Evolutionary conservation across 2,888 invertebrate genomes (phyloP).

Genomic region (Macrosoma leucophasiata): DNA sequence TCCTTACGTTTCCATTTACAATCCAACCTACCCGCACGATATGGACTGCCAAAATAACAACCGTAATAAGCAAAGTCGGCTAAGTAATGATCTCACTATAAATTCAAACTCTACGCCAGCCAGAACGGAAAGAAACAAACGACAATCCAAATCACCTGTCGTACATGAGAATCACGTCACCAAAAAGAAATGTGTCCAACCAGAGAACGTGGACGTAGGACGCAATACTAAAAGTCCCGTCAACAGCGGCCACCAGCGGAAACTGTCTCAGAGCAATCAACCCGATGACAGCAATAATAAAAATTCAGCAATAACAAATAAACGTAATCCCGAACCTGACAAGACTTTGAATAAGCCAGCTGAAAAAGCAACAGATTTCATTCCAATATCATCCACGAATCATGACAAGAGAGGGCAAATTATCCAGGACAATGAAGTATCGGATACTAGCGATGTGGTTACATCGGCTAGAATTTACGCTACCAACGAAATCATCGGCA

Average conservation of each 20-base stretch:
- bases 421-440: conserved; percentile 66
- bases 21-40: conserved; percentile 30
- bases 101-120: conserved; percentile 17
- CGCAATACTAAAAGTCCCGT: conserved; percentile 30
- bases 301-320: conserved; percentile 18
- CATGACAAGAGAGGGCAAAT: conserved; percentile 56
- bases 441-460: conserved; percentile 57
- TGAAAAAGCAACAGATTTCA: conserved; percentile 45
- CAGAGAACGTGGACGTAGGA: conserved; percentile 31
- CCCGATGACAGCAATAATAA: conserved; percentile 10
- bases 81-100: conserved; percentile 28
- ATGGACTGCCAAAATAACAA: conserved; percentile 16
- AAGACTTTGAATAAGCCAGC: conserved; percentile 20
- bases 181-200: conserved; percentile 42
- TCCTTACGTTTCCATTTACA: conserved; percentile 52
- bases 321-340: conserved; percentile 23
- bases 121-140: conserved; percentile 36
- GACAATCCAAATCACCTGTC: conserved; percentile 57
- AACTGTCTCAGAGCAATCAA: conserved; percentile 30
- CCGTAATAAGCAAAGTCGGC: conserved; percentile 11
- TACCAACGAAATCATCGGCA: conserved; percentile 60
- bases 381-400: conserved; percentile 45
- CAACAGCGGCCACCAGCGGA: conserved; percentile 28
- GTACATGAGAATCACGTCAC: conserved; percentile 44
- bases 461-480: conserved; percentile 68